phyloP scores from a whole-genome alignment of 2,797 vertebrate species.

The Lacerta bilineata region DNA sequence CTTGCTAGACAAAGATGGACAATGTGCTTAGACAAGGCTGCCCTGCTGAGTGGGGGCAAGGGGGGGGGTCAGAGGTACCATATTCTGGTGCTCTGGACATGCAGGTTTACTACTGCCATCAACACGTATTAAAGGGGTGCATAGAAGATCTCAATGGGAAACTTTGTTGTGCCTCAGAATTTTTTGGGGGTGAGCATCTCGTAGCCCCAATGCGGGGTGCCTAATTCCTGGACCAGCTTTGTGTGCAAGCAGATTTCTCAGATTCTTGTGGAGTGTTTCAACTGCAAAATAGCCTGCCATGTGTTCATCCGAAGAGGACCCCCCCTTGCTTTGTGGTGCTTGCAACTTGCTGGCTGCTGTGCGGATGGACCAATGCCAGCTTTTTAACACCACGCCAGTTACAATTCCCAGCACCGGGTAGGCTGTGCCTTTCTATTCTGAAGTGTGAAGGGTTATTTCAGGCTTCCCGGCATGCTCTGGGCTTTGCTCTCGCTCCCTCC shows the following conservation, averaged over 20 bases:
- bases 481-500: conserved; percentile 55
- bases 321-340: no score
- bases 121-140: no score
- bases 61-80: not conserved
- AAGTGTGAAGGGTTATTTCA: conserved; percentile 66
- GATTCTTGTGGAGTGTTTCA: not conserved
- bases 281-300: not conserved
- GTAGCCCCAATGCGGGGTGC: no score
- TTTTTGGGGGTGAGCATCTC: not conserved
- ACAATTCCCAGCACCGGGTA: conserved; percentile 46
- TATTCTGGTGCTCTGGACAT: not conserved
- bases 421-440: conserved; percentile 55
- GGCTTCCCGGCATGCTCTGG: conserved; percentile 54
- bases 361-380: conserved; percentile 49
- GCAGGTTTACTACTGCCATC: not conserved
- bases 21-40: not conserved
- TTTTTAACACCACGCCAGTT: conserved; percentile 54
- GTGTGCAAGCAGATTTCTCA: not conserved
- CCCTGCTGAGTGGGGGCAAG: not conserved
- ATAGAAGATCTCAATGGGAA: not conserved
- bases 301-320: not conserved
- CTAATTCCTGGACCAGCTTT: not conserved
- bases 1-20: no score
- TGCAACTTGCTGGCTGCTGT: not conserved
- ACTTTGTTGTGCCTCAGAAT: no score